Base-by-base conservation (phyloP, 1,140 invertebrate species). In the Adoxophyes honmai region DNA sequence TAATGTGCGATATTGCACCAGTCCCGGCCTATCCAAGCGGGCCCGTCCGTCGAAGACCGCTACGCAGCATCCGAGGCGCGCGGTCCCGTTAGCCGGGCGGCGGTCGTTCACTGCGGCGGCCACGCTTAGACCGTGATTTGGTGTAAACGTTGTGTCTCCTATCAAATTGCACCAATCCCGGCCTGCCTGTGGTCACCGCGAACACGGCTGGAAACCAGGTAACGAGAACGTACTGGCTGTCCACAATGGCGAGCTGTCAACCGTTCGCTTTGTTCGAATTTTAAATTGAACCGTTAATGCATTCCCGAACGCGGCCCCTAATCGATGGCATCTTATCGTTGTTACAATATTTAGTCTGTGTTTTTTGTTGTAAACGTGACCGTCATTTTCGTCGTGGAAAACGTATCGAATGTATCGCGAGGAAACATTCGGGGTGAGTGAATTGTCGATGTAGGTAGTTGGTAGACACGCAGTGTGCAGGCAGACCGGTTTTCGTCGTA, bases 151-250 rank as follows among this genome's bases (percentile, higher is more conserved):
- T 88, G 81, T 84, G 78, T 59, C 52, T 78, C 60, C 59, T 78
- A 81, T 76, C 80, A 86, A 73, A 88, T 88, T 88, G 85, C 85
- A 88, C 85, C 83, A 79, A 85, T 84, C 85, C 85, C 85, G 83
- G 85, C 85, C 85, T 88, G 78, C 85, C 73, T 83, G 80, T 73
- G 82, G 82, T 71, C 75, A 68, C 73, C 64, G 70, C 60, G 7
- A 39, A 53, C 68, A 55, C 16, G 14, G 35, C 60, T 66, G 60
- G 56, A 62, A 68, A 55, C 55, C 44, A 48, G 42, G 42, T 48
- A 28, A 28, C 21, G 21, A 15, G 21, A 48, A 18, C 28, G 21
- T 10, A 36, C 34, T 48, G 18, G 18, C n/a, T 48, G 16, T 28
- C 11, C 16, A 21, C 42, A 21, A 28, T 6, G 21, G 2, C 6